Evolutionary conservation across 1,140 invertebrate species (phyloP).

Genomic region (Aleiodes sp.): DNA sequence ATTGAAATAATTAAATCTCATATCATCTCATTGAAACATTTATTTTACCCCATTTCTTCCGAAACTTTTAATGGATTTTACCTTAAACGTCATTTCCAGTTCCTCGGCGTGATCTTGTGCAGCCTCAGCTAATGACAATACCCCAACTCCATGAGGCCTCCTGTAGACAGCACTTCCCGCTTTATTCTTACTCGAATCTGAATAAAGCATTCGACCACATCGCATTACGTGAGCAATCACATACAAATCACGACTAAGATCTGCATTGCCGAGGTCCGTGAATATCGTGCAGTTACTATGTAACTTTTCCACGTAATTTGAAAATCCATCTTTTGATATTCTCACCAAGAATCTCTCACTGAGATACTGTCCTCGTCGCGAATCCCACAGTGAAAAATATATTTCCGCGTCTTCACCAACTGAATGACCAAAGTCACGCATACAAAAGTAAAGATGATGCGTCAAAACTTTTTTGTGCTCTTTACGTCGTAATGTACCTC

Average conservation of each 20-base stretch:
- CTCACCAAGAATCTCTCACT: constrained; percentile 89
- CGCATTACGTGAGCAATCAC: constrained; percentile 89
- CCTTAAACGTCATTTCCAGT: constrained; percentile 76
- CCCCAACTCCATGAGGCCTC: constrained; percentile 86
- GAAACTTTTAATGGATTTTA: too few species aligned
- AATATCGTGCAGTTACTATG: constrained; percentile 90
- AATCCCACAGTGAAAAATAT: constrained; percentile 87
- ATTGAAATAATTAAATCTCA: constrained; percentile 17
- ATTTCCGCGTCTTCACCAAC: constrained; percentile 90
- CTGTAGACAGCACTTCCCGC: constrained; percentile 70
- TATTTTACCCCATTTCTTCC: too few species aligned
- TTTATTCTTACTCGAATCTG: constrained; percentile 79
- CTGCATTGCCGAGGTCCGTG: constrained; percentile 83
- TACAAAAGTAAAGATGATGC: constrained; percentile 87
- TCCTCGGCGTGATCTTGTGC: constrained; percentile 71
- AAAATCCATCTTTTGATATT: constrained; percentile 89
- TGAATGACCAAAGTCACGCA: constrained; percentile 87
- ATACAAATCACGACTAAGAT: constrained; percentile 84
- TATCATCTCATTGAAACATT: too few species aligned
- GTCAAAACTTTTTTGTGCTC: constrained; percentile 76
- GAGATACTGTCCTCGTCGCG: constrained; percentile 74
- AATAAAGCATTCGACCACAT: constrained; percentile 86
- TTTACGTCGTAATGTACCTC: constrained; percentile 76
- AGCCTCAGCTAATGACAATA: constrained; percentile 74
- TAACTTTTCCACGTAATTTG: constrained; percentile 87